Conservation (phyloP, 2,888 invertebrate species). For the Poecilus cupreus region DNA sequence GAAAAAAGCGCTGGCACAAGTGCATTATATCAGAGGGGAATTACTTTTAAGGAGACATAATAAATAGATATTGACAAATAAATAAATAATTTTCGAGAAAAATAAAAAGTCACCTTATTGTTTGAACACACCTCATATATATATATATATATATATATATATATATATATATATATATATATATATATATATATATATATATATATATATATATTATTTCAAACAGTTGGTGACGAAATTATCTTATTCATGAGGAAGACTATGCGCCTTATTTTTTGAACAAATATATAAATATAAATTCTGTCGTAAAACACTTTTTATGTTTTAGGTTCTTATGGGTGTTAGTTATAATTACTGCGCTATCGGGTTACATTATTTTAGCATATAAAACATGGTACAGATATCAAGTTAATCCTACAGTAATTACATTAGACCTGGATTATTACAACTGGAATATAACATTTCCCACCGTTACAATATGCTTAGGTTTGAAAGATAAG, state of each 20-base stretch:
- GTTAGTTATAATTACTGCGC: constrained; percentile 62
- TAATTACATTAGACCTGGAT: constrained; percentile 66
- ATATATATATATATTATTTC: not conserved
- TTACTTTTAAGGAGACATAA: too few species aligned
- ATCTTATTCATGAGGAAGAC: not conserved
- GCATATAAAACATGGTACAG: constrained; percentile 64
- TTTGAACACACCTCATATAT: too few species aligned
- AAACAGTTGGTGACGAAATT: not conserved
- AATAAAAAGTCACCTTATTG: too few species aligned
- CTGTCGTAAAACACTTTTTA: not conserved
- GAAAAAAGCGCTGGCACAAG: too few species aligned
- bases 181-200: not conserved
- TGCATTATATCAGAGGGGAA: too few species aligned
- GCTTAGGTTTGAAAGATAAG: constrained; percentile 62
- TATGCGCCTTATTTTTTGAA: not conserved
- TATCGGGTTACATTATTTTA: constrained; percentile 63
- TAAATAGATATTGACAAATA: too few species aligned
- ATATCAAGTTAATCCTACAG: constrained; percentile 66
- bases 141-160: too few species aligned
- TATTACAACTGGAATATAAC: constrained; percentile 65
- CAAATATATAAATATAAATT: too few species aligned
- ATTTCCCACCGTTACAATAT: constrained; percentile 68
- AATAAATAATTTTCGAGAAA: too few species aligned
- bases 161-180: too few species aligned
- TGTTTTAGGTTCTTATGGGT: constrained; percentile 66